Evolutionary conservation across 2,797 vertebrate genomes (phyloP), one percentile per base, ranked within the genome.

Genomic region (Molossus alvarezi): DNA sequence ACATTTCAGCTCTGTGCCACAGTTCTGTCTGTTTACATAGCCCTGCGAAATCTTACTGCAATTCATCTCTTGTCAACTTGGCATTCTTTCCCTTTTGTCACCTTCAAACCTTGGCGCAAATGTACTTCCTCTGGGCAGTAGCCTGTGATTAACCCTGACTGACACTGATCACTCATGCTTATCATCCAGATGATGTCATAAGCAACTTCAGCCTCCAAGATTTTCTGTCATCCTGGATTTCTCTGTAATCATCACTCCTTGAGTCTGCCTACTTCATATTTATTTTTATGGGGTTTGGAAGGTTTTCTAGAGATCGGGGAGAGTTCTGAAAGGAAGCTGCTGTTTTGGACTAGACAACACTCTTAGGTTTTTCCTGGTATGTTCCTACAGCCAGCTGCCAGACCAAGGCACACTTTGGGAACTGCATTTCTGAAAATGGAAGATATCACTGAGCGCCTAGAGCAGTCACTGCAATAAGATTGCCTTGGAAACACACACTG

Each of bases 61-160:
- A 9, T 89, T 89, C 55, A 53, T 94, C 88, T 94, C 72, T 48
- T 72, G 72, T 97, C 82, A 94, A 4, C 55, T 87, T 87, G 79
- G 94, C 76, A 23, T 69, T 92, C 0, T 72, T 91, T 94, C 55
- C 69, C 67, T 85, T 88, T 71, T 94, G 90, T 94, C 95, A 83
- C 90, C 82, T 96, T 93, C 88, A 95, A 79, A 76, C 91, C 64
- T 90, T 87, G 91, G 91, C 87, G n/a, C 71, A 15, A 0, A 27
- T 17, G 64, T n/a, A 41, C 94, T 95, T 96, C 93, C 95, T 95
- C 58, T 92, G 91, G 85, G 96, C 93, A 92, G 88, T 25, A 73
- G 94, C 65, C 92, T 17, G 20, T 83, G 96, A 84, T 95, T 86
- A 95, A 85, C 90, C 64, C 92, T n/a, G 45, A 75, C 87, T 72